A percentile compares a stretch with the other conserved stretches of the same genome.
These are phyloP conservation scores for Hypselothyrea guttata DNA, from an alignment of 2,888 invertebrate genomes.

Conservation along the genomic window DNA sequence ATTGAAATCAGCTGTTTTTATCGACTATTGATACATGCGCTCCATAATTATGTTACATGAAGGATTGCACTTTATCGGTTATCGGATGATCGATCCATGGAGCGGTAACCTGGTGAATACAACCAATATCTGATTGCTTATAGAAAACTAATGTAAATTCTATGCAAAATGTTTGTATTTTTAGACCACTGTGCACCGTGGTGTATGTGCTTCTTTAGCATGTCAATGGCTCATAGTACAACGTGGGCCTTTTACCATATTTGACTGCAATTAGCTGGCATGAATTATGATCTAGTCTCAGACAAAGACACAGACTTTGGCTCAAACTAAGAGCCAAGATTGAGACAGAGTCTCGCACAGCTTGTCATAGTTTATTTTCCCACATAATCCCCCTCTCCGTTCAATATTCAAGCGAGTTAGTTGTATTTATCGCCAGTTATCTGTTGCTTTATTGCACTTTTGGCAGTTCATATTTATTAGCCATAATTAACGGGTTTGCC, in stretches of 20 bases:
- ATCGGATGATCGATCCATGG: too few species aligned
- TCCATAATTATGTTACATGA: too few species aligned
- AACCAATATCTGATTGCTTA: too few species aligned
- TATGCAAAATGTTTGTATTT: not conserved
- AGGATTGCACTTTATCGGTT: too few species aligned
- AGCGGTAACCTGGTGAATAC: too few species aligned
- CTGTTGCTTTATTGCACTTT: conserved; percentile 66
- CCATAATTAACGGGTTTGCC: conserved; percentile 55
- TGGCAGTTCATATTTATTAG: conserved; percentile 72
- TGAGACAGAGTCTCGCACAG: not conserved
- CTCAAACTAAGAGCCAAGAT: not conserved
- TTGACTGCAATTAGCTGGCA: conserved; percentile 56
- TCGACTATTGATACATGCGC: too few species aligned
- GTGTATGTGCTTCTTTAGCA: conserved; percentile 26
- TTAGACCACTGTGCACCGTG: conserved; percentile 30
- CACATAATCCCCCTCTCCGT: not conserved
- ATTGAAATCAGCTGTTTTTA: too few species aligned
- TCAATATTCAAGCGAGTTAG: conserved; percentile 6
- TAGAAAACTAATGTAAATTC: too few species aligned
- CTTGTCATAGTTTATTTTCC: conserved; percentile 9
- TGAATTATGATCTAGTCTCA: conserved; percentile 45
- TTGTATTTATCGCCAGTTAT: conserved; percentile 42
- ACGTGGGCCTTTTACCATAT: conserved; percentile 15
- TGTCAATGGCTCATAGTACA: conserved; percentile 9
- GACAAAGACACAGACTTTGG: conserved; percentile 16